These are phyloP conservation scores for Bergia puertoricense DNA, from an alignment of 92 coral and sea anemone genomes.

Conservation along the genomic window DNA sequence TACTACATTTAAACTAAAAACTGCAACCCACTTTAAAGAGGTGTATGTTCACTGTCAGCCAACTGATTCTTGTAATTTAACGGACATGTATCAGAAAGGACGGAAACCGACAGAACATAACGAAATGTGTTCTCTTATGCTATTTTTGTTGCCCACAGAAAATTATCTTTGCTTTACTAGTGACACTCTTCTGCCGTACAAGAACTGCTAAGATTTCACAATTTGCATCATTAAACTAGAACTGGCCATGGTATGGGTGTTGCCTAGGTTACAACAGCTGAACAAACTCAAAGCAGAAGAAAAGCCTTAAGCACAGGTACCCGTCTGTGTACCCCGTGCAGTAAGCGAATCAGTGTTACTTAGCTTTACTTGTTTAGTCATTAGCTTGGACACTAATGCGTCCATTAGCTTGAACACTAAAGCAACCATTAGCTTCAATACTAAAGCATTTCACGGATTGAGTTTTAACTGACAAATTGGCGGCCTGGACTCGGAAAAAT, in stretches of 20 bases:
- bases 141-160: background rate
- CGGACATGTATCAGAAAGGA: background rate
- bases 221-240: background rate
- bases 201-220: too few species aligned
- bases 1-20: background rate
- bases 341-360: background rate
- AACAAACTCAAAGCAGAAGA: background rate
- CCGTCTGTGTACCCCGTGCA: background rate
- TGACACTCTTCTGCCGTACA: too few species aligned
- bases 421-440: background rate
- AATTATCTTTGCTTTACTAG: too few species aligned
- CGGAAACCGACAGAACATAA: background rate
- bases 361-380: background rate
- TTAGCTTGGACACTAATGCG: too few species aligned
- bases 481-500: background rate
- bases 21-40: background rate
- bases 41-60: background rate
- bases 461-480: background rate
- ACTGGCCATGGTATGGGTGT: background rate
- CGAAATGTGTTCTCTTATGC: background rate
- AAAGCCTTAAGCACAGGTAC: background rate
- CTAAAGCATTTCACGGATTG: background rate
- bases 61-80: background rate
- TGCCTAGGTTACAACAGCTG: background rate
- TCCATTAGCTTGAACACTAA: background rate